phyloP scores from a whole-genome alignment of 2,888 invertebrate species.

The Cotesia congregata region DNA sequence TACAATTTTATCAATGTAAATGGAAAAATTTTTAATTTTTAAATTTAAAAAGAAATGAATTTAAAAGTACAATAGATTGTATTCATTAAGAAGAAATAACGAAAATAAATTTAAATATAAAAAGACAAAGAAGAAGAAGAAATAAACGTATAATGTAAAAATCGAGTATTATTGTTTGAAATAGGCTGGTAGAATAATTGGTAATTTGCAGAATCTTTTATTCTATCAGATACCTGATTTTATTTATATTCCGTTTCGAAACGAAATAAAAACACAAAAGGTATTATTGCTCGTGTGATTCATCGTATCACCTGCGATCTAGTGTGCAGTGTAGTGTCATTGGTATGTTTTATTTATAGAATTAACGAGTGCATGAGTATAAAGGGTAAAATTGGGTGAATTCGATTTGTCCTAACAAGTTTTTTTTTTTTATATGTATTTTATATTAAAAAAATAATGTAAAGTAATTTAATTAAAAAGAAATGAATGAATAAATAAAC shows the following conservation, averaged over 20 bases:
- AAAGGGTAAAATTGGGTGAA: not conserved
- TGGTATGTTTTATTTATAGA: conserved; percentile 1
- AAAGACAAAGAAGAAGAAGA: too few species aligned
- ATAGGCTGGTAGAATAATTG: too few species aligned
- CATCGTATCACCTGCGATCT: conserved; percentile 56
- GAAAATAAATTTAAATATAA: too few species aligned
- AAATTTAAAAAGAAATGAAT: too few species aligned
- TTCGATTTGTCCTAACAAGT: not conserved
- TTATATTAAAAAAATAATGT: too few species aligned
- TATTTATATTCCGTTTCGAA: not conserved
- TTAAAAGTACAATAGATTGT: too few species aligned
- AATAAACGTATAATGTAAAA: too few species aligned
- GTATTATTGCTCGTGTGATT: conserved; percentile 48
- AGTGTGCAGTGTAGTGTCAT: not conserved
- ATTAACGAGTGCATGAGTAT: not conserved
- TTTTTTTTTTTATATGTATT: not conserved
- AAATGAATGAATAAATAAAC: not conserved
- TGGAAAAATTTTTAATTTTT: too few species aligned
- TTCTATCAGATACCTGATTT: not conserved
- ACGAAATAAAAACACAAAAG: not conserved
- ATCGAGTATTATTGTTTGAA: too few species aligned
- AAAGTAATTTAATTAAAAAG: not conserved
- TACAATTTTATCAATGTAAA: too few species aligned
- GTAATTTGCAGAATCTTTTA: not conserved
- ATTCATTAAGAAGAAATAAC: too few species aligned